Base-by-base conservation (phyloP, 2,113 vertebrate genomes). In the Sinocyclocheilus maitianheensis region DNA sequence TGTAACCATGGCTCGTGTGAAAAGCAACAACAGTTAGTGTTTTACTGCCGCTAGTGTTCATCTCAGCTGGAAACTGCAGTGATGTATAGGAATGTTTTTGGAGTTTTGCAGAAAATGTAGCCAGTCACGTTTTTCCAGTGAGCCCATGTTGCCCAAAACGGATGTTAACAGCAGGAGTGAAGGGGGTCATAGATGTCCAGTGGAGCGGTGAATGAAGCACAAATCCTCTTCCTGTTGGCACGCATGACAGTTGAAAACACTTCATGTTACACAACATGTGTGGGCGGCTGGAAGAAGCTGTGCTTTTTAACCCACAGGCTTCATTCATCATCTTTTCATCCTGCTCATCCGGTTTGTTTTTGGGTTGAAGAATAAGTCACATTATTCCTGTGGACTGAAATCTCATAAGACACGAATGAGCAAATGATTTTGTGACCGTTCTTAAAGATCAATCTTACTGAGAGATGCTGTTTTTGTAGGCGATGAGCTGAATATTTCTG, bases 311-410 rank as follows among this genome's bases (percentile, higher is more conserved):
- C 55, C 43, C 34, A 14, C 3, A 11, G 18, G 26, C 51, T 34
- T 24, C 77, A 79, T 79, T 79, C 30, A 79, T 60, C 53, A 40
- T 78, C 37, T 43, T 43, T 62, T 62, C 26, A 60, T 60, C 77
- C 55, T 62, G 77, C 22, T 79, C 55, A 40, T 62, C 77, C 77
- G 34, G 55, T 40, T 62, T 34, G 4, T 43, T 43, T 60, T 7
- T 24, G 30, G 30, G 77, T 12, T 48, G 3, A 48, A 48, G 46
- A 48, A 48, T 48, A 48, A 48, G 43, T 58, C 34, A 8, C 77
- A 62, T 40, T 78, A 78, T 58, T 58, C 48, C 46, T 10, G n/a
- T 77, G 48, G 24, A 77, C 26, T 22, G 14, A 77, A 77, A 20
- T 18, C 46, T 55, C 76, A 55, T 20, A 53, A 30, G 8, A 40